Evolutionary conservation across 2,888 invertebrate species (phyloP).

Genomic region (Augochlorella aurata): DNA sequence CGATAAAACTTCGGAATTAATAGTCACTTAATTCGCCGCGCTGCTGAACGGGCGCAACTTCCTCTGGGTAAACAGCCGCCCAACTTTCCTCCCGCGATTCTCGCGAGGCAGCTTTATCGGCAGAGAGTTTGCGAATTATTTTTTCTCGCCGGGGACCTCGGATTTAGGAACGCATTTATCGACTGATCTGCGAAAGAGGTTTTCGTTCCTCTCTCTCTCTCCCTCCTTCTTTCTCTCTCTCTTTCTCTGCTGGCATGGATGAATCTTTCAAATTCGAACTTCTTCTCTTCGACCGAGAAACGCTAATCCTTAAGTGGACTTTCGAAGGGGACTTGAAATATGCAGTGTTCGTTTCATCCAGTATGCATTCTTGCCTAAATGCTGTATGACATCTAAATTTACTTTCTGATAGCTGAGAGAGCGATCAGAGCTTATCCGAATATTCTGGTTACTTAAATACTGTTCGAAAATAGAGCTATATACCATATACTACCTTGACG

Average conservation of each 20-base stretch:
- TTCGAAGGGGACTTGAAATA: too few species aligned
- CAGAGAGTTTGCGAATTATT: background rate
- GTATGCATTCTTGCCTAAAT: too few species aligned
- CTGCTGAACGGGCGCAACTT: background rate
- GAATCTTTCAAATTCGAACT: background rate
- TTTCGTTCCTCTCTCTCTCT: background rate
- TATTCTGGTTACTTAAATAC: too few species aligned
- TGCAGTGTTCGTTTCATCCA: too few species aligned
- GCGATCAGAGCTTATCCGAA: too few species aligned
- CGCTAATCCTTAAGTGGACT: background rate
- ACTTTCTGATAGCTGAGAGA: too few species aligned
- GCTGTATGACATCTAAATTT: too few species aligned
- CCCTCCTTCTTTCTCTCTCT: background rate
- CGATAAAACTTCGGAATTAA: constrained; percentile 44
- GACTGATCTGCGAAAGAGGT: background rate
- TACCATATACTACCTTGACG: too few species aligned
- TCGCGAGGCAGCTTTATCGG: background rate
- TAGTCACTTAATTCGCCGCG: constrained; percentile 18
- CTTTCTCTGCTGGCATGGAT: background rate
- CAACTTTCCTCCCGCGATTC: constrained; percentile 2
- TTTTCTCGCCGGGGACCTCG: background rate
- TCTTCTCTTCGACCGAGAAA: background rate
- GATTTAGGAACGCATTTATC: background rate
- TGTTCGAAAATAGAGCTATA: too few species aligned
- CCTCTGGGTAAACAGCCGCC: background rate